Conservation (phyloP, 2,888 invertebrate genomes). For the Nomada ferruginata region DNA sequence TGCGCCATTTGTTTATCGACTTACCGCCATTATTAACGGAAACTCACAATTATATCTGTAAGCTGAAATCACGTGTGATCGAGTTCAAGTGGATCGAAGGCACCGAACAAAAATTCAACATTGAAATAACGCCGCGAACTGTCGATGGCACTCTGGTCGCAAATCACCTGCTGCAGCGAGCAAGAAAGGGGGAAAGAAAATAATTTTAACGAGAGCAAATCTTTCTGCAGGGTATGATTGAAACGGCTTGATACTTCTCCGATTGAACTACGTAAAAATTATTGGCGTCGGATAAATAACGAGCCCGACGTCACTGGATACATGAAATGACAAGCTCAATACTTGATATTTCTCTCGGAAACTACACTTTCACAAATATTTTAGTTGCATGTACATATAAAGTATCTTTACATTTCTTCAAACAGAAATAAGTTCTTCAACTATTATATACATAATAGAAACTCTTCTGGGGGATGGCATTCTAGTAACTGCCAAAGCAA, state of each 20-base stretch:
- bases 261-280: conserved; percentile 2
- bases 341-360: too few species aligned
- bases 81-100: conserved; percentile 4
- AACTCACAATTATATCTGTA: conserved; percentile 13
- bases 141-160: conserved; percentile 18
- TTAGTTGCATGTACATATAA: too few species aligned
- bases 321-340: too few species aligned
- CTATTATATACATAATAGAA: too few species aligned
- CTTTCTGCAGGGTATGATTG: background rate
- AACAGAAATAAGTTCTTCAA: too few species aligned
- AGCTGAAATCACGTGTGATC: background rate
- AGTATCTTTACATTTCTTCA: too few species aligned
- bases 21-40: background rate
- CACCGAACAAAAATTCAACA: conserved; percentile 15
- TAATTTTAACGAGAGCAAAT: conserved; percentile 16
- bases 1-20: too few species aligned
- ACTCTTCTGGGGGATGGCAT: too few species aligned
- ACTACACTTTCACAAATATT: too few species aligned
- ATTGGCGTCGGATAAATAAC: conserved; percentile 5
- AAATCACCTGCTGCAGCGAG: conserved; percentile 24
- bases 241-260: background rate
- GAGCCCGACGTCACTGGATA: background rate
- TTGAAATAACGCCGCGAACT: conserved; percentile 5
- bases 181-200: background rate
- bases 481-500: too few species aligned